These are phyloP conservation scores for Cephonodes hylas DNA, from an alignment of 2,888 invertebrate genomes.

Conservation along the genomic window DNA sequence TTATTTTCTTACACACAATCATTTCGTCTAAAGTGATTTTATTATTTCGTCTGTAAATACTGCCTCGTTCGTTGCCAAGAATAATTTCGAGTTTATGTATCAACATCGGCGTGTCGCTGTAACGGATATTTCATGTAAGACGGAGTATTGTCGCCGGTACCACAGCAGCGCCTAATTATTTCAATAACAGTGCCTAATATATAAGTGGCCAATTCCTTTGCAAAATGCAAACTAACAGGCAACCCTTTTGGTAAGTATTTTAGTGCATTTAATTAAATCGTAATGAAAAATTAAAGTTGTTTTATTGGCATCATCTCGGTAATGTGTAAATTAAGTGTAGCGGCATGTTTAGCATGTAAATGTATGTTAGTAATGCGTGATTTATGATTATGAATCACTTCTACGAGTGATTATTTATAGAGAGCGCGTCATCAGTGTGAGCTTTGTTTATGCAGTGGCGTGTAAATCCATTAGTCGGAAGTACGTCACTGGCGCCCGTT, in stretches of 20 bases:
- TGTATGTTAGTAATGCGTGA: neutral
- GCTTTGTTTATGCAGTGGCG: slow-evolving; percentile 36
- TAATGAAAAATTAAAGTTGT: neutral
- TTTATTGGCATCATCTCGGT: neutral
- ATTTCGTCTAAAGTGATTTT: slow-evolving; percentile 10
- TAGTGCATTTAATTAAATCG: neutral
- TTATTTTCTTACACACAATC: slow-evolving; percentile 10
- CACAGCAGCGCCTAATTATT: slow-evolving; percentile 1
- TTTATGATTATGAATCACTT: slow-evolving; percentile 22
- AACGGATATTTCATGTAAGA: neutral
- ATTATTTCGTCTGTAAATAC: slow-evolving; percentile 11
- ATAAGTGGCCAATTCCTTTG: neutral
- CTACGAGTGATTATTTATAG: slow-evolving; percentile 34
- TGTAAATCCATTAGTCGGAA: slow-evolving; percentile 39
- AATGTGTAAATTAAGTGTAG: neutral
- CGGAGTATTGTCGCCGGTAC: neutral
- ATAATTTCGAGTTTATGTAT: slow-evolving; percentile 3
- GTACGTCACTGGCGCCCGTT: slow-evolving; percentile 38
- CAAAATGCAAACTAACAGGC: neutral
- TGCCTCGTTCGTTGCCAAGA: slow-evolving; percentile 10
- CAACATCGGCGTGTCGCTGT: neutral
- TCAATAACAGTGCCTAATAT: neutral
- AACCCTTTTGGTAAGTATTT: neutral
- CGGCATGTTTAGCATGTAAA: neutral
- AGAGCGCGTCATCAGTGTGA: slow-evolving; percentile 29